phyloP scores from a whole-genome alignment of 2,888 invertebrate genomes.

The Nemotelus nigrinus region DNA sequence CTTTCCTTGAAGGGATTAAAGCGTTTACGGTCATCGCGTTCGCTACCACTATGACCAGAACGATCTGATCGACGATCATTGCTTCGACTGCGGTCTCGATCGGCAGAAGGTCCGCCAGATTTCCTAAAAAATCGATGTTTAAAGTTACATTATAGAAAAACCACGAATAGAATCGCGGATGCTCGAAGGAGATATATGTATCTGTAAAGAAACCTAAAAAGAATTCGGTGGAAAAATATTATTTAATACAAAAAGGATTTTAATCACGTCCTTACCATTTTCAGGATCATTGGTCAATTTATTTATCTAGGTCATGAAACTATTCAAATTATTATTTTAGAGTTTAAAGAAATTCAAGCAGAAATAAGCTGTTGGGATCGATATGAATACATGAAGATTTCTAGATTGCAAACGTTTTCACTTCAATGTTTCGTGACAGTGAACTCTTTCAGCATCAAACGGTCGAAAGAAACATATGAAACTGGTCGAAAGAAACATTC shows the following conservation, averaged over 20 bases:
- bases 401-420: neutral
- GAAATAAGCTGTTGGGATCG: slow-evolving; percentile 42
- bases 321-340: slow-evolving; percentile 5
- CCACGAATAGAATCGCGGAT: neutral
- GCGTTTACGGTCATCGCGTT: slow-evolving; percentile 42
- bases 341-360: slow-evolving; percentile 13
- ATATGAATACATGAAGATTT: neutral
- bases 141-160: neutral
- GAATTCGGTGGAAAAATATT: slow-evolving; percentile 31
- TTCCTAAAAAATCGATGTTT: slow-evolving; percentile 16
- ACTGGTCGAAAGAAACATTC: no score
- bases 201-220: slow-evolving; percentile 36
- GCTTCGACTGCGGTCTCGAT: slow-evolving; percentile 34
- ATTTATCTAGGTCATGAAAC: slow-evolving; percentile 2
- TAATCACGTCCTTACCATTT: slow-evolving; percentile 24
- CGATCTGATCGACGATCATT: slow-evolving; percentile 20
- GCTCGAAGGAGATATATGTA: neutral
- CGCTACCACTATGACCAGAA: slow-evolving; percentile 35
- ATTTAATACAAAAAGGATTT: slow-evolving; percentile 43
- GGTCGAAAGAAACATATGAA: no score
- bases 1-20: slow-evolving; percentile 33
- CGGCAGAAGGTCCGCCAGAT: slow-evolving; percentile 1
- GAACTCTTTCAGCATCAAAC: neutral
- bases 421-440: neutral
- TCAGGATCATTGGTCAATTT: neutral